phyloP scores from a whole-genome alignment of 2,888 invertebrate species.

The Heliconius ethilla region DNA sequence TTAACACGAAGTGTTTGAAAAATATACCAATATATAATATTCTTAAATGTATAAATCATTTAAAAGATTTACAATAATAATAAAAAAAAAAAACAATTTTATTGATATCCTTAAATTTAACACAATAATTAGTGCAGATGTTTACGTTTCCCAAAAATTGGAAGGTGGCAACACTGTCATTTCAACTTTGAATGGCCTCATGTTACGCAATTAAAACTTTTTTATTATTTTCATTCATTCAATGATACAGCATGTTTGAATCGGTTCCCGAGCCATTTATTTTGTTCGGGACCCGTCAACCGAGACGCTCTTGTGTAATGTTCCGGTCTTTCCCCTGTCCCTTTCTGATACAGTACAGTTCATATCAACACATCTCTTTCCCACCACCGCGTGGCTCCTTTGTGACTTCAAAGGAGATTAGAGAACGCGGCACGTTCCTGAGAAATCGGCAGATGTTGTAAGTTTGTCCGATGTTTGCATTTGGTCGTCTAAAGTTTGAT shows the following conservation, averaged over 20 bases:
- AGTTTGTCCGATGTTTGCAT: constrained; percentile 63
- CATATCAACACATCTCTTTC: constrained; percentile 54
- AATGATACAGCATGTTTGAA: constrained; percentile 74
- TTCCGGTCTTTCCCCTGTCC: constrained; percentile 64
- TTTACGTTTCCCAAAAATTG: constrained; percentile 22
- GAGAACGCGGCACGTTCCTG: constrained; percentile 78
- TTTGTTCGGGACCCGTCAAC: constrained; percentile 78
- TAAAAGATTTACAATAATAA: neutral
- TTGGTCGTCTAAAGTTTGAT: constrained; percentile 62
- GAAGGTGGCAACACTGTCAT: constrained; percentile 35
- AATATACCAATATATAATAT: too few relatives aligned
- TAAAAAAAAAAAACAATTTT: neutral
- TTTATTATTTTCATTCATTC: constrained; percentile 75
- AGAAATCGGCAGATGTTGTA: constrained; percentile 79
- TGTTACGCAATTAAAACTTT: constrained; percentile 70
- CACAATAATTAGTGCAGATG: constrained; percentile 36
- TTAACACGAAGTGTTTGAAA: neutral
- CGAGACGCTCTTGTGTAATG: constrained; percentile 77
- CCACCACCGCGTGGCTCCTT: constrained; percentile 66
- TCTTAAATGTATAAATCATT: neutral
- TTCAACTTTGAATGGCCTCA: constrained; percentile 59
- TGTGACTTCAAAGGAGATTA: constrained; percentile 70
- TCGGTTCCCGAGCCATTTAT: constrained; percentile 74
- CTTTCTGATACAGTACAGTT: constrained; percentile 46
- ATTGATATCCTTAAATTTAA: neutral